These are phyloP conservation scores for Gymnothorax reevesii DNA, from an alignment of 2,797 vertebrate species.

Conservation along the genomic window DNA sequence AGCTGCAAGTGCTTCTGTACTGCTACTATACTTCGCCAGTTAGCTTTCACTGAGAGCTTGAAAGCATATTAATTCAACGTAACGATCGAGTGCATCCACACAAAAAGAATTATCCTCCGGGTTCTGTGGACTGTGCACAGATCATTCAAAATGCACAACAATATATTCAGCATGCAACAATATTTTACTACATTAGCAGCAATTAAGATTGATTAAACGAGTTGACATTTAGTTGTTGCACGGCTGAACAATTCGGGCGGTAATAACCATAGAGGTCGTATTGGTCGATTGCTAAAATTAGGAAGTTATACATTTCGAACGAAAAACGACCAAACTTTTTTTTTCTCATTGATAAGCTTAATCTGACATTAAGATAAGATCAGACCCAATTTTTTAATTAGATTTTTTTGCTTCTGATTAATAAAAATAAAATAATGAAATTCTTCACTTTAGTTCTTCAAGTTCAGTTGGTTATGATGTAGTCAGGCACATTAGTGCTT, in stretches of 20 bases:
- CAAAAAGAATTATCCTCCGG: not conserved
- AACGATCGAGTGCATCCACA: not conserved
- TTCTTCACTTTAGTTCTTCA: too few species aligned
- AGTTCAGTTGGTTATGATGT: too few species aligned
- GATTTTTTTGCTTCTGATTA: too few species aligned
- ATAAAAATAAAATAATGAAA: too few species aligned
- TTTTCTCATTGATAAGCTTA: not conserved
- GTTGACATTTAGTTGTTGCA: not conserved
- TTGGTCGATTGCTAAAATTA: not conserved
- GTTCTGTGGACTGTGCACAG: not conserved
- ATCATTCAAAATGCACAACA: not conserved
- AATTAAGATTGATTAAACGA: not conserved
- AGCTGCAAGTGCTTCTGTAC: slow-evolving; percentile 18
- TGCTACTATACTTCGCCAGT: not conserved
- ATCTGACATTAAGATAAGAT: not conserved
- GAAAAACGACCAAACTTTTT: not conserved
- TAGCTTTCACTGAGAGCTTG: not conserved
- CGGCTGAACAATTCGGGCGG: not conserved
- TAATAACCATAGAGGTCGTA: not conserved
- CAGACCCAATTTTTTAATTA: not conserved
- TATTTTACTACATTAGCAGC: not conserved
- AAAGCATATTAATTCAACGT: not conserved
- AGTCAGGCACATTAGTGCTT: too few species aligned
- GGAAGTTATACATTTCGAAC: not conserved
- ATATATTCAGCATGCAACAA: not conserved